phyloP scores from a whole-genome alignment of 2,888 invertebrate genomes.

The Monoplex corrugatus region DNA sequence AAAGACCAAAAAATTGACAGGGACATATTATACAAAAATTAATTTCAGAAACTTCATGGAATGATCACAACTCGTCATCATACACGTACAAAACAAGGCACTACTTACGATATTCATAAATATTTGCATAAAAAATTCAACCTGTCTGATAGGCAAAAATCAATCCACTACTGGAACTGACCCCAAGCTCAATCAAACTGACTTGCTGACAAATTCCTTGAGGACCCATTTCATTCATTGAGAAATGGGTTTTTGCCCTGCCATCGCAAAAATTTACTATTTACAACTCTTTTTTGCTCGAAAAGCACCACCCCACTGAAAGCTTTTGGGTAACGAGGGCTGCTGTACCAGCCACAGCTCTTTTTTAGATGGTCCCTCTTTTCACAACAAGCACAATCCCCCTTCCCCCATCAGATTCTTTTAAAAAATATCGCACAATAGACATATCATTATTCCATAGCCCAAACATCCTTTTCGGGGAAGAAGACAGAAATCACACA shows the following conservation, averaged over 20 bases:
- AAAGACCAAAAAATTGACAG: not conserved
- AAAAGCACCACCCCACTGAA: constrained; percentile 47
- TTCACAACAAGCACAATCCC: not conserved
- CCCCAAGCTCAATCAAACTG: not conserved
- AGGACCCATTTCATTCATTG: not conserved
- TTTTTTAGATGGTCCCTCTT: not conserved
- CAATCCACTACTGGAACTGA: not conserved
- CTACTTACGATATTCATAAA: not conserved
- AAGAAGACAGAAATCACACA: not conserved
- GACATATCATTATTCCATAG: not conserved
- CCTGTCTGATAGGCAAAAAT: not conserved
- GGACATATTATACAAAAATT: not conserved
- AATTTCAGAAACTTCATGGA: not conserved
- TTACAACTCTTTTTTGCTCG: not conserved
- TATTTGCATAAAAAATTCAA: not conserved
- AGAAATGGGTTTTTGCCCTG: not conserved
- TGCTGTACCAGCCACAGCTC: not conserved
- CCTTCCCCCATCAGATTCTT: not conserved
- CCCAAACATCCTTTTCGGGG: not conserved
- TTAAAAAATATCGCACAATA: not conserved
- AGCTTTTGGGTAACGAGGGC: constrained; percentile 25
- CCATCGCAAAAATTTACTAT: not conserved
- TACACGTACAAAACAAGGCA: not conserved
- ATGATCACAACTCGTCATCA: not conserved
- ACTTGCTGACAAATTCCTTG: not conserved